phyloP scores from a whole-genome alignment of 2,113 vertebrate genomes.

The Tympanuchus pallidicinctus region DNA sequence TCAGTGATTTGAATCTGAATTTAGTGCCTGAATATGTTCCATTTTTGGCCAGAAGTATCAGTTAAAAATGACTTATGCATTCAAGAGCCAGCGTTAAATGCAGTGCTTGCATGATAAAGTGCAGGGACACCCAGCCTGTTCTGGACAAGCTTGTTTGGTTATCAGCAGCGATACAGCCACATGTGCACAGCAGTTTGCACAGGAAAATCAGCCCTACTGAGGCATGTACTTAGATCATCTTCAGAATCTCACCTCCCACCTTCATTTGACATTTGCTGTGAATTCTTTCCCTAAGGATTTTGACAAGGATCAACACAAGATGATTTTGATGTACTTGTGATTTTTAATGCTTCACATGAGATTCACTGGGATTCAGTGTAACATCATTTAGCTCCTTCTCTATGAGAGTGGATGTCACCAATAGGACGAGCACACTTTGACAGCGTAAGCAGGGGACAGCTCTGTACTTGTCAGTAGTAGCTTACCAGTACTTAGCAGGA shows the following conservation, averaged over 20 bases:
- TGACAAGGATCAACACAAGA: neutral
- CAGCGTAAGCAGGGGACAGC: neutral
- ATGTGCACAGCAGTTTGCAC: fast-evolving
- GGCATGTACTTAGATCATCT: neutral
- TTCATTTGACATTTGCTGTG: neutral
- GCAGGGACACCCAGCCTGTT: neutral
- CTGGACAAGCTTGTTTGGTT: neutral
- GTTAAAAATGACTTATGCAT: neutral
- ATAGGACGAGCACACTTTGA: neutral
- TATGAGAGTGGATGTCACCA: neutral
- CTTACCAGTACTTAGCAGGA: neutral
- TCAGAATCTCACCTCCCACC: neutral
- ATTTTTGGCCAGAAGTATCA: neutral
- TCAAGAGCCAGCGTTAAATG: neutral
- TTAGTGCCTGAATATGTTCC: neutral
- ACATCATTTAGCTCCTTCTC: neutral
- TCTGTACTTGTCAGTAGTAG: neutral
- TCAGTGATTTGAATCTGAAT: neutral
- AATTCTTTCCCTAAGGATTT: neutral
- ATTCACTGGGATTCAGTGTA: neutral
- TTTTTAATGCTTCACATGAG: neutral
- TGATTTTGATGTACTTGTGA: neutral
- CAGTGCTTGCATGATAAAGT: neutral
- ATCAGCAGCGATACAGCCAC: neutral
- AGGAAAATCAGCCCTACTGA: neutral